Percentiles rank a stretch among this genome's conserved stretches.
phyloP scores from a whole-genome alignment of 1,140 invertebrate species.

The Monochamus saltuarius region DNA sequence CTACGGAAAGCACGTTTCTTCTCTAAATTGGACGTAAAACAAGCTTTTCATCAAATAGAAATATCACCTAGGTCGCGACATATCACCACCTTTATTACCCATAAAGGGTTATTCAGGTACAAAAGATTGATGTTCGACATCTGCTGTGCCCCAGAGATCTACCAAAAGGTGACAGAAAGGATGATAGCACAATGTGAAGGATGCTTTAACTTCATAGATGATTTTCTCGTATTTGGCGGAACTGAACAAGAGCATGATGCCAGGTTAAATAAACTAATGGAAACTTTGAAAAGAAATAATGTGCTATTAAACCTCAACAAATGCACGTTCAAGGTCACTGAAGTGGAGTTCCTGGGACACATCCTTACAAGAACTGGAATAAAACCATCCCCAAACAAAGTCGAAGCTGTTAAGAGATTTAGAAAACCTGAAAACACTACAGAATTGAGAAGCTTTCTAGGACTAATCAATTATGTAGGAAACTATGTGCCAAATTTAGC shows the following conservation, averaged over 20 bases:
- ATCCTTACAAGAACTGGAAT: constrained; percentile 35
- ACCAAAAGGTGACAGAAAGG: constrained; percentile 19
- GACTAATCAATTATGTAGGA: constrained; percentile 20
- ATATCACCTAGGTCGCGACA: constrained; percentile 31
- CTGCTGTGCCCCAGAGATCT: constrained; percentile 25
- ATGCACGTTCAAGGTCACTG: constrained; percentile 26
- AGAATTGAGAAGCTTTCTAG: constrained; percentile 36
- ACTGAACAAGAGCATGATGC: constrained; percentile 21
- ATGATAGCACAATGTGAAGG: constrained; percentile 13
- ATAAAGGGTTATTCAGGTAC: constrained; percentile 46
- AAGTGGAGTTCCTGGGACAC: constrained; percentile 41
- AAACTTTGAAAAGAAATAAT: constrained; percentile 24
- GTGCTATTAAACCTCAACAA: constrained; percentile 38
- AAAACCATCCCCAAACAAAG: constrained; percentile 15
- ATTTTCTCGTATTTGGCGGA: constrained; percentile 19
- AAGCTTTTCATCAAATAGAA: constrained; percentile 25
- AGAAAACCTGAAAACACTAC: constrained; percentile 22
- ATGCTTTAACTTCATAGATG: constrained; percentile 26
- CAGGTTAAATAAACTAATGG: constrained; percentile 10
- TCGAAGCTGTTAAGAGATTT: constrained; percentile 6
- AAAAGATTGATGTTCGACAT: constrained; percentile 45
- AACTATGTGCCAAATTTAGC: constrained; percentile 42
- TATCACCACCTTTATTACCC: constrained; percentile 41
- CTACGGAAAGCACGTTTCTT: constrained; percentile 17
- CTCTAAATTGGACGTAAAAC: constrained; percentile 23